Evolutionary conservation across 1,140 invertebrate genomes (phyloP).

Genomic region (Metaphire vulgaris): DNA sequence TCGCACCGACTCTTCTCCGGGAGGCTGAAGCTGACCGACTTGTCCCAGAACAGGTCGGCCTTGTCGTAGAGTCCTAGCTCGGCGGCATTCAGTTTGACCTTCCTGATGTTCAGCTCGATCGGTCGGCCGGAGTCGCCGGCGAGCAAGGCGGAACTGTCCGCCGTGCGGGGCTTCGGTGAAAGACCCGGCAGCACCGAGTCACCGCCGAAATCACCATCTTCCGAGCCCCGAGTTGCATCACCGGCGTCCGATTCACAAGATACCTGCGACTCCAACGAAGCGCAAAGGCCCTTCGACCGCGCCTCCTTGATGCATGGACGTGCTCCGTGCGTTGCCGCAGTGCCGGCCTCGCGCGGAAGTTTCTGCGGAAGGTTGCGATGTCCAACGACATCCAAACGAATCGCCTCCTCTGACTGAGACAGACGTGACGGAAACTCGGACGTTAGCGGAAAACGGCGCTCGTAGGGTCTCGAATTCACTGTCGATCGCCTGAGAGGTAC

Average conservation of each 20-base stretch:
- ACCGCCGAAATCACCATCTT: not conserved
- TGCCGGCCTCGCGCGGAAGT: not conserved
- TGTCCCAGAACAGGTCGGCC: not conserved
- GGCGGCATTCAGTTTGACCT: not conserved
- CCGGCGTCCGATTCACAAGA: not conserved
- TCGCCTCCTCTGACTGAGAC: not conserved
- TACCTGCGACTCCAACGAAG: not conserved
- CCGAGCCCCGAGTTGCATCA: not conserved
- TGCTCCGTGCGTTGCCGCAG: no score
- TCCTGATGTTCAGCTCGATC: not conserved
- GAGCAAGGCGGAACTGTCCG: not conserved
- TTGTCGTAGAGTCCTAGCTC: not conserved
- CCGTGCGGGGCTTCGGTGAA: not conserved
- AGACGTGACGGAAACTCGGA: not conserved
- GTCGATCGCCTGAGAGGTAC: not conserved
- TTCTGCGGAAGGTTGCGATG: not conserved
- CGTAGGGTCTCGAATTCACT: not conserved
- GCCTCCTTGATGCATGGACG: not conserved
- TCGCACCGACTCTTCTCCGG: not conserved
- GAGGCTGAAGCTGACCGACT: not conserved
- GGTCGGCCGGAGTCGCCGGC: not conserved
- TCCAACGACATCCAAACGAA: not conserved
- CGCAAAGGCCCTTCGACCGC: not conserved
- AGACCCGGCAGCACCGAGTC: not conserved
- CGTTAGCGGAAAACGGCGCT: not conserved